phyloP scores from a whole-genome alignment of 1,140 invertebrate genomes.

The Drosophila truncata region DNA sequence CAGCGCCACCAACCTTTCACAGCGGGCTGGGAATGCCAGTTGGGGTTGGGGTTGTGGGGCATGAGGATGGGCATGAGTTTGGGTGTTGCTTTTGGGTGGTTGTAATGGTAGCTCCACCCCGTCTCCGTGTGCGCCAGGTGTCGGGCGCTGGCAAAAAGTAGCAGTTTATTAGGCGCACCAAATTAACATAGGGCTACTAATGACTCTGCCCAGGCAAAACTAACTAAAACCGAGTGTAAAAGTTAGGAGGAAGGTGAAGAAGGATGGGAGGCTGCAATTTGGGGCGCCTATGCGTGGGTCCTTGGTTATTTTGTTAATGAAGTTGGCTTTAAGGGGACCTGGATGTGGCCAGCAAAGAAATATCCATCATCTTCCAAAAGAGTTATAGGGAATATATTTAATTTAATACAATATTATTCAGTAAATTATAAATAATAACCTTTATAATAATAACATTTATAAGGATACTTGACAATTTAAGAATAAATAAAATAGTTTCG shows the following conservation, averaged over 20 bases:
- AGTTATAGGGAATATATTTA: not conserved
- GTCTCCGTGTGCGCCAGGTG: conserved; percentile 30
- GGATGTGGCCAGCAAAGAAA: not conserved
- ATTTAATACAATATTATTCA: not conserved
- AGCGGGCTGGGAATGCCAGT: not conserved
- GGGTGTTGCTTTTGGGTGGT: conserved; percentile 8
- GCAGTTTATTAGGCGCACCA: conserved; percentile 83
- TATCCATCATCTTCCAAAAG: not conserved
- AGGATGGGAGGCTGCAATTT: conserved; percentile 1
- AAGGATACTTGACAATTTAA: not conserved
- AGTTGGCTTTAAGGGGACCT: not conserved
- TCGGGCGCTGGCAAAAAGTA: conserved; percentile 57
- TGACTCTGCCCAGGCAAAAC: conserved; percentile 55
- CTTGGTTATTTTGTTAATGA: conserved; percentile 2
- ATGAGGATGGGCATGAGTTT: not conserved
- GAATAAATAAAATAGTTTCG: not conserved
- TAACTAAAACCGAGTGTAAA: conserved; percentile 3
- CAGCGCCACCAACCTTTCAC: conserved; percentile 44
- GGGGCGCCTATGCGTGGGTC: not conserved
- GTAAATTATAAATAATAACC: not conserved
- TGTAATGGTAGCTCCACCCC: conserved; percentile 15
- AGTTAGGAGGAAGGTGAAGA: not conserved
- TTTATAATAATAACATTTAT: not conserved
- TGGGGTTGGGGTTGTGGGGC: not conserved
- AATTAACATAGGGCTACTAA: conserved; percentile 80